A percentile compares a stretch with the other conserved stretches of the same genome.
Conservation (phyloP, 2,113 vertebrate species). For the Chaetodon trifascialis region DNA sequence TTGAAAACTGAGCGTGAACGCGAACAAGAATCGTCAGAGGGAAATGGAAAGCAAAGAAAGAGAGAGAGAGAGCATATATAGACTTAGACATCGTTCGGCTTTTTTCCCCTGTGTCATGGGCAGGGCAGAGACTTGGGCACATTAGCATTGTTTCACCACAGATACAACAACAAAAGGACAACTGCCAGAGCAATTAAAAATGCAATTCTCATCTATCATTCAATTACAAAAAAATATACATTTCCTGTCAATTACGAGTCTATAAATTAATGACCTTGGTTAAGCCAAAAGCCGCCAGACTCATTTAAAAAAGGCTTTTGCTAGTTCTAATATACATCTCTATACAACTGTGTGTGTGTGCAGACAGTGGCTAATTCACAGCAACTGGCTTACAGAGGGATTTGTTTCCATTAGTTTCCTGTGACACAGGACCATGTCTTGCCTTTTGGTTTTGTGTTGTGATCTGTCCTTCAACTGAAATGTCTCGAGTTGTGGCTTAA, state of each 20-base stretch:
- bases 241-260: background rate
- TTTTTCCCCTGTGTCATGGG: background rate
- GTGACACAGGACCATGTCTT: background rate
- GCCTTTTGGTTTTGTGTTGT: background rate
- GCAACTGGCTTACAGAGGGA: background rate
- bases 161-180: background rate
- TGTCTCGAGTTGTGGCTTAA: too few relatives aligned
- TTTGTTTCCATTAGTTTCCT: background rate
- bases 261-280: background rate
- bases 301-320: background rate
- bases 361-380: background rate
- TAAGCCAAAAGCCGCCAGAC: background rate
- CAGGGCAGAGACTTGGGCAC: background rate
- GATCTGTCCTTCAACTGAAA: background rate
- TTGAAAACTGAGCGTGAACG: background rate
- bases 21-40: background rate
- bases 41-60: conserved; percentile 40
- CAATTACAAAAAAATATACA: background rate
- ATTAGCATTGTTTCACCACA: conserved; percentile 5
- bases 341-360: background rate
- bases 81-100: conserved; percentile 40
- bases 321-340: background rate
- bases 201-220: background rate
- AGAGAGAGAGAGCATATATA: background rate
- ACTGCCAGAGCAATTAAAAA: background rate